Base-by-base conservation (phyloP, 2,797 vertebrate species). In the Tachyglossus aculeatus region DNA sequence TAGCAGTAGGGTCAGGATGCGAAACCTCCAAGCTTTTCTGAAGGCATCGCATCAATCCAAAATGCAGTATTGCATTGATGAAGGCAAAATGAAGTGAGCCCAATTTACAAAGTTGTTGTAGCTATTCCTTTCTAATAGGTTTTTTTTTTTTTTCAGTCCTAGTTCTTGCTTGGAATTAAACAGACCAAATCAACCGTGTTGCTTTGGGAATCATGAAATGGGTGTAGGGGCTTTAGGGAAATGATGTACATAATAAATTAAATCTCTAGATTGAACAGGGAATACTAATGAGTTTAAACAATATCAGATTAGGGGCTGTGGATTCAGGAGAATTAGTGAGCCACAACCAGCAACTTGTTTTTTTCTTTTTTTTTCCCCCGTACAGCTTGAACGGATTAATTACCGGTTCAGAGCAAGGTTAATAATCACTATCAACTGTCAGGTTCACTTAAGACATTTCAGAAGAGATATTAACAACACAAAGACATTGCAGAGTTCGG, bases 361-460 rank as follows among this genome's bases (percentile, higher is more conserved):
- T 16, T 67, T 82, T 58, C 73, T 69, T 44, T 74, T 80, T 29
- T 18, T 78, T 68, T 36, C 71, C 73, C 60, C 25, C 86, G 65
- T 88, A 67, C 79, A 86, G 82, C 81, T 76, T 73, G 78, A 86
- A 89, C 77, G 88, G 86, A 91, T 92, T 93, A 91, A 92, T 92
- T 90, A 86, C 83, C 82, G 80, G 89, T 92, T 92, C 88, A 88
- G 82, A 72, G 75, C 65, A 84, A 93, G 90, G 90, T 91, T 93
- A 92, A 93, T 93, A 93, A 92, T 92, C 88, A 89, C 85, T 87
- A 92, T 82, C 82, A 89, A 89, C 83, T 88, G 86, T 87, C 89
- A 88, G 86, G 77, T 84, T 88, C 81, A 77, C 74, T 86, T 91
- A 86, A 81, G 78, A 78, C 58, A 86, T 89, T 85, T 65, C 68